Evolutionary conservation across 2,888 invertebrate species (phyloP).

Genomic region (Yponomeuta evonymella): DNA sequence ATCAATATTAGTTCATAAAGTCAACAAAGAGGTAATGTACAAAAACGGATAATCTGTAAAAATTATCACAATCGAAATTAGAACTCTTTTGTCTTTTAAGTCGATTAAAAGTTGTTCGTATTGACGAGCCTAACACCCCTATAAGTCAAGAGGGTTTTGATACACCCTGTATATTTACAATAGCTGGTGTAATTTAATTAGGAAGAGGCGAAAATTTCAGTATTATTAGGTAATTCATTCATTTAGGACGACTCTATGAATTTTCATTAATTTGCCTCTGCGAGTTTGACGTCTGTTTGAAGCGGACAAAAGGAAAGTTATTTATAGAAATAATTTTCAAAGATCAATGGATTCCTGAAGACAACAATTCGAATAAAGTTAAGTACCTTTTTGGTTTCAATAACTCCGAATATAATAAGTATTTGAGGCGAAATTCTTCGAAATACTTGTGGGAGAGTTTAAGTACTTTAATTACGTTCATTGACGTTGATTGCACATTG

Average conservation of each 20-base stretch:
- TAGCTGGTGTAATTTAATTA: background rate
- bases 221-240: background rate
- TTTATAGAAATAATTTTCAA: background rate
- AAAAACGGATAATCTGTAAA: too few species aligned
- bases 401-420: too few species aligned
- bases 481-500: too few species aligned
- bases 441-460: background rate
- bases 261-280: constrained; percentile 1
- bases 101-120: too few species aligned
- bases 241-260: background rate
- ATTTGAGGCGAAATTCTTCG: background rate
- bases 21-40: too few species aligned
- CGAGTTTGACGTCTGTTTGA: background rate
- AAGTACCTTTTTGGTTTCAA: too few species aligned
- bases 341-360: background rate
- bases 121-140: too few species aligned
- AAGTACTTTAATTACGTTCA: too few species aligned
- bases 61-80: too few species aligned
- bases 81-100: too few species aligned
- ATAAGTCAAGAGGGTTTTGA: too few species aligned
- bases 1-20: too few species aligned
- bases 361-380: background rate
- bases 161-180: background rate
- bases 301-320: background rate
- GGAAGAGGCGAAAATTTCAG: background rate